These are phyloP conservation scores for Pseudochirops corinnae DNA, from an alignment of 2,797 vertebrate species.

Conservation along the genomic window DNA sequence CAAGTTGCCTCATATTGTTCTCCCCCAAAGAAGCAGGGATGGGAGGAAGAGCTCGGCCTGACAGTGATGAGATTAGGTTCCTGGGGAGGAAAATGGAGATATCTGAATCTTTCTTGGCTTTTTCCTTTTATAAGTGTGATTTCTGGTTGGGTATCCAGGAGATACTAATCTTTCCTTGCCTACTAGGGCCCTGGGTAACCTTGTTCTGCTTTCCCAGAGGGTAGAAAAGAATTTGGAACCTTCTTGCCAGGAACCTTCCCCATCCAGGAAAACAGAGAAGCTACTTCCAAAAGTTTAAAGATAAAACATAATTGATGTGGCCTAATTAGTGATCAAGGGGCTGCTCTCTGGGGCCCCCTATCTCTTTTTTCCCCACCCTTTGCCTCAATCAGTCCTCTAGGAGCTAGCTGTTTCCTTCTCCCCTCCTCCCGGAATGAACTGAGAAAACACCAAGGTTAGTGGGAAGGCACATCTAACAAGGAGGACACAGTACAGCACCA, in stretches of 20 bases:
- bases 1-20: neutral
- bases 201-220: neutral
- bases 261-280: conserved; percentile 23
- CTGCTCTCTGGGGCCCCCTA: neutral
- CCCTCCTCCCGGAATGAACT: conserved; percentile 62
- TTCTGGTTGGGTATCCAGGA: neutral
- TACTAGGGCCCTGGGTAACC: neutral
- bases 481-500: conserved; percentile 87
- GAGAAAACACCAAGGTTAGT: conserved; percentile 75
- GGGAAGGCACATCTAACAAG: conserved; percentile 76
- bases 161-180: neutral
- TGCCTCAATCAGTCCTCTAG: conserved; percentile 19
- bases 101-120: neutral
- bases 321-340: conserved; percentile 57
- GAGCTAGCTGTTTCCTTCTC: neutral
- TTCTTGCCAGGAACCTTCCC: neutral
- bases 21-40: neutral
- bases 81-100: neutral
- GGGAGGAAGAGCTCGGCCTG: neutral
- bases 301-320: conserved; percentile 46
- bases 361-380: conserved; percentile 21
- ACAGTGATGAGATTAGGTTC: fast-evolving
- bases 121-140: fast-evolving
- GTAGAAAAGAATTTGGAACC: neutral
- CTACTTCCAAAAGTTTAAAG: conserved; percentile 8